A percentile compares a stretch with the other conserved stretches of the same genome.
Evolutionary conservation across 1,140 invertebrate species (phyloP).

Genomic region (Meteorus sp.): DNA sequence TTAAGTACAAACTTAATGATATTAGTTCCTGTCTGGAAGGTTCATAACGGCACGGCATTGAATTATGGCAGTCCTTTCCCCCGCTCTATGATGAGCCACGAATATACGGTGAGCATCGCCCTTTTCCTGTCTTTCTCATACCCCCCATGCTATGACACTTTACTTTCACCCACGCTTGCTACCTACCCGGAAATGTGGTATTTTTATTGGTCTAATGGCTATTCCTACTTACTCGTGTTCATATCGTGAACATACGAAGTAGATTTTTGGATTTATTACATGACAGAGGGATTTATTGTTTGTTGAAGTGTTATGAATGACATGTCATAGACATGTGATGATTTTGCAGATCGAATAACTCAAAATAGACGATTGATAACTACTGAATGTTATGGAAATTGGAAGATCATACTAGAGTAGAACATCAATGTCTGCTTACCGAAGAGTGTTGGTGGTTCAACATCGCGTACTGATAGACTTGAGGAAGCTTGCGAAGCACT

Average conservation of each 20-base stretch:
- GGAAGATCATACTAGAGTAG: no score
- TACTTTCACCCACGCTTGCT: no score
- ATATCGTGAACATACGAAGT: no score
- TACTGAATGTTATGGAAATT: no score
- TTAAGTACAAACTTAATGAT: conserved; percentile 45
- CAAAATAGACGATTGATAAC: no score
- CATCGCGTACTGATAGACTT: conserved; percentile 74
- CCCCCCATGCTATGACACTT: not conserved
- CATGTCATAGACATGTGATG: no score
- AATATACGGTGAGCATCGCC: conserved; percentile 32
- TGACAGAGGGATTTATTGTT: no score
- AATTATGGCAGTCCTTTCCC: conserved; percentile 38
- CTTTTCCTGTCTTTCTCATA: no score
- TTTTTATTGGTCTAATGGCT: conserved; percentile 41
- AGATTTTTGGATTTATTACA: no score
- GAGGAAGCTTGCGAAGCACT: conserved; percentile 77
- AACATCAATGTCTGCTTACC: no score
- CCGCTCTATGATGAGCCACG: conserved; percentile 34
- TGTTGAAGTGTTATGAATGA: no score
- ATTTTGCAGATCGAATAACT: no score
- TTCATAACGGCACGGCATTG: conserved; percentile 44
- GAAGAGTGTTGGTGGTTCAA: conserved; percentile 61
- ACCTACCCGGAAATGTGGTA: conserved; percentile 29
- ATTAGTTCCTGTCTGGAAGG: conserved; percentile 46
- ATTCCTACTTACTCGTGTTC: conserved; percentile 3